A percentile compares a stretch with the other conserved stretches of the same genome.
These are phyloP conservation scores for Ptychobarbus kaznakovi DNA, from an alignment of 2,797 vertebrate species.

Conservation along the genomic window DNA sequence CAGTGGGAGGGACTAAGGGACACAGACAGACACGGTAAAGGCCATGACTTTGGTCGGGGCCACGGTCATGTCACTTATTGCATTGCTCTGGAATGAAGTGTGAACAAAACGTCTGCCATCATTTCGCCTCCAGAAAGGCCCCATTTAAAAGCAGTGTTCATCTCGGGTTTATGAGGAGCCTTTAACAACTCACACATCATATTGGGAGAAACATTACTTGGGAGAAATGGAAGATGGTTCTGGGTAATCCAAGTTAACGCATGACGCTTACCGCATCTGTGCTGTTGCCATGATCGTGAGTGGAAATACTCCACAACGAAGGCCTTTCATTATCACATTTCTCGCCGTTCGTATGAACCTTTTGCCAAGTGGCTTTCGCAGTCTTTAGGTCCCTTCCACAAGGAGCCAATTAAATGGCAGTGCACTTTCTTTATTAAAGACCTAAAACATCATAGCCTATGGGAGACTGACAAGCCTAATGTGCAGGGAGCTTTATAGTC, in stretches of 20 bases:
- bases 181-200: conserved; percentile 60
- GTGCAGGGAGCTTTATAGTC: conserved; percentile 36
- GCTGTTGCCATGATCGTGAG: conserved; percentile 38
- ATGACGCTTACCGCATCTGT: conserved; percentile 10
- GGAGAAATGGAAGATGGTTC: conserved; percentile 33
- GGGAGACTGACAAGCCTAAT: conserved; percentile 25
- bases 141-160: conserved; percentile 54
- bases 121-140: conserved; percentile 49
- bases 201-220: conserved; percentile 9
- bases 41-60: conserved; percentile 49
- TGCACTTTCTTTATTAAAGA: conserved; percentile 55
- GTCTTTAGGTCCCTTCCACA: conserved; percentile 53
- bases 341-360: conserved; percentile 27
- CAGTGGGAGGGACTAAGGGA: conserved; percentile 21
- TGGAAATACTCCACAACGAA: conserved; percentile 29
- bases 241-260: conserved; percentile 33
- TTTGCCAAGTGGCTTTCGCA: conserved; percentile 52
- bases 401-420: conserved; percentile 61
- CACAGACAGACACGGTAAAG: conserved; percentile 41
- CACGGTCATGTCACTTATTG: conserved; percentile 69
- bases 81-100: conserved; percentile 73
- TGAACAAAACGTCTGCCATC: conserved; percentile 69
- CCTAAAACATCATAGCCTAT: conserved; percentile 47
- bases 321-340: conserved; percentile 48
- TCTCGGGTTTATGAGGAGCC: conserved; percentile 59